Evolutionary conservation across 2,113 vertebrate genomes (phyloP), one percentile per base, ranked within the genome.

Genomic region (Dascyllus trimaculatus): DNA sequence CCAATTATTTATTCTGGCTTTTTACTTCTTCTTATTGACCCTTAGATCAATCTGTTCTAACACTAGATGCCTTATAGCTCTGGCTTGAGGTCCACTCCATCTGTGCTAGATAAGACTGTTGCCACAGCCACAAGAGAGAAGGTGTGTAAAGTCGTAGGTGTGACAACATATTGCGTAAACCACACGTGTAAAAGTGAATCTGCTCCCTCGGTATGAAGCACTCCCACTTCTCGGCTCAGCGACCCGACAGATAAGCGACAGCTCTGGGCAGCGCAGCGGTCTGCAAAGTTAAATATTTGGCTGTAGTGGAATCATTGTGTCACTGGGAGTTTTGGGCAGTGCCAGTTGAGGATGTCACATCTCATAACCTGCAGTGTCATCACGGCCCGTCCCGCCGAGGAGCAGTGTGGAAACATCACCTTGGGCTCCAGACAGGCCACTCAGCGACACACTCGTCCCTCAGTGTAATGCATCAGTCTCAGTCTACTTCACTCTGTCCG

Each of bases 291-390:
- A 58, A 81, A 84, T 51, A 65, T 76, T 82, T 52, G 72, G 21
- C 75, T 74, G 76, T 10, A 21, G 78, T 77, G 80, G 66, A 84
- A 78, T 61, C 59, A 59, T 80, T 78, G 79, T 84, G 88, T 90
- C 90, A 81, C 71, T 63, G 61, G 52, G 69, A 88, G 75, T 82
- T 87, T 88, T 58, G 40, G 70, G 59, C 25, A 52, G 45, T 9
- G 53, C 65, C 40, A 21, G 57, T 75, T 86, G 71, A 85, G 77
- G 52, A 77, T 67, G 85, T 90, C 86, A 82, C 70, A 82, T 78
- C 63, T 63, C 21, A 75, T 89, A 82, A 78, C 14, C 15, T 19
- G 35, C 6, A 57, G 38, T 45, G 68, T 77, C 75, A 56, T 82
- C n/a, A 7, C 15, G 0, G 22, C 76, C 1, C 13, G 3, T 76